Percentiles rank a stretch among this genome's conserved stretches.
Evolutionary conservation across 2,888 invertebrate genomes (phyloP).

Genomic region (Rhagophthalmus giganteus): DNA sequence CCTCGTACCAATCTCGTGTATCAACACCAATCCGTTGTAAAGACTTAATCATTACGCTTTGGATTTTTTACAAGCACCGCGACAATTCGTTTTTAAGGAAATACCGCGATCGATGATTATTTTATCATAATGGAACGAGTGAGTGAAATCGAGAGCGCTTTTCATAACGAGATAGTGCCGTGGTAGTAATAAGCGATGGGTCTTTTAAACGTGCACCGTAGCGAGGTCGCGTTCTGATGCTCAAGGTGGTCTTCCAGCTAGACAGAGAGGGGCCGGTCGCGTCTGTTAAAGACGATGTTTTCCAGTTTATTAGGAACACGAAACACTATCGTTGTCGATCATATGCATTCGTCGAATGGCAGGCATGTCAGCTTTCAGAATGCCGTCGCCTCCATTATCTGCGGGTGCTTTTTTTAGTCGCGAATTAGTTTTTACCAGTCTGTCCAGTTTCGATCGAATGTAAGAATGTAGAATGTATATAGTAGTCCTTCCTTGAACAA

Average conservation of each 20-base stretch:
- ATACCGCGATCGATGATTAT: too few species aligned
- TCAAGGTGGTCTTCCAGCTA: slow-evolving; percentile 23
- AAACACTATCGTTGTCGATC: slow-evolving; percentile 14
- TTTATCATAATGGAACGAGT: too few species aligned
- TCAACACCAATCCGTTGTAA: slow-evolving; percentile 18
- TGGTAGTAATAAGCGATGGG: neutral
- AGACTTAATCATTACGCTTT: slow-evolving; percentile 5
- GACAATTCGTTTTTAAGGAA: neutral
- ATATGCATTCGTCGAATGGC: slow-evolving; percentile 14
- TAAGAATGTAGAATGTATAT: slow-evolving; percentile 37
- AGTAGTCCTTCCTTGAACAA: slow-evolving; percentile 35
- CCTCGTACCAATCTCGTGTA: slow-evolving; percentile 21
- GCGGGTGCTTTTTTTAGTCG: slow-evolving; percentile 27
- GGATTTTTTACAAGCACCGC: neutral
- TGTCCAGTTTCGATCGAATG: slow-evolving; percentile 35
- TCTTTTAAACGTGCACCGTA: neutral
- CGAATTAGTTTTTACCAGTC: slow-evolving; percentile 38
- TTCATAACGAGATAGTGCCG: neutral
- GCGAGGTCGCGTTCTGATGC: slow-evolving; percentile 15
- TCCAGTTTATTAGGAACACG: slow-evolving; percentile 9
- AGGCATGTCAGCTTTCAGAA: slow-evolving; percentile 19
- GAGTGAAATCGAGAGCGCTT: neutral
- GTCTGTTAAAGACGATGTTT: slow-evolving; percentile 10
- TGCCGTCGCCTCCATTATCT: slow-evolving; percentile 19
- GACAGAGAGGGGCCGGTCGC: slow-evolving; percentile 17